Conservation (phyloP, 2,797 vertebrate genomes). For the Periophthalmus magnuspinnatus region DNA sequence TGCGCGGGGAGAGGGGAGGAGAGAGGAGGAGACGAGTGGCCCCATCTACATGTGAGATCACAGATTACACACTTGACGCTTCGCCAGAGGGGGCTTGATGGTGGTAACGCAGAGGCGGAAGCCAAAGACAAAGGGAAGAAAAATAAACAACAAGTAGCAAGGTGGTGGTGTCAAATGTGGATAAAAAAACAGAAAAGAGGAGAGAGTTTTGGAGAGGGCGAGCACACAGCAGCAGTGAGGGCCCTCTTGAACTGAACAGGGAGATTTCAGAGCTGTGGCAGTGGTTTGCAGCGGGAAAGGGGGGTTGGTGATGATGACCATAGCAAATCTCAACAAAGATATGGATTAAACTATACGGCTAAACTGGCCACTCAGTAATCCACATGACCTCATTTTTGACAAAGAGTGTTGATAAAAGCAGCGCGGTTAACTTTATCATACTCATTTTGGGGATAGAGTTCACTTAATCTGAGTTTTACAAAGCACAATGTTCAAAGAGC, state of each 20-base stretch:
- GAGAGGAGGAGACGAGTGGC: slow-evolving; percentile 65
- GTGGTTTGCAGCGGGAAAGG: slow-evolving; percentile 43
- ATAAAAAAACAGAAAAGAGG: slow-evolving; percentile 22
- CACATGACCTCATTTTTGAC: slow-evolving; percentile 56
- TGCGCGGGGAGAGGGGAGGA: neutral
- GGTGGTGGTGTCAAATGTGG: slow-evolving; percentile 21
- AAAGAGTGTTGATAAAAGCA: slow-evolving; percentile 55
- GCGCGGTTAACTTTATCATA: slow-evolving; percentile 41
- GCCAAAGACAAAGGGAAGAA: slow-evolving; percentile 32
- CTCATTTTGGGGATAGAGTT: slow-evolving; percentile 27
- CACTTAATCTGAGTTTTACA: slow-evolving; percentile 26
- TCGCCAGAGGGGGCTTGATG: slow-evolving; percentile 52
- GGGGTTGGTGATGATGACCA: slow-evolving; percentile 54
- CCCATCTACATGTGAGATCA: slow-evolving; percentile 77
- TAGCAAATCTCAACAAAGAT: slow-evolving; percentile 59
- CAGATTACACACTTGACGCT: slow-evolving; percentile 81
- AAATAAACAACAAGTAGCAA: slow-evolving; percentile 49
- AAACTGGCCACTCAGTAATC: slow-evolving; percentile 68
- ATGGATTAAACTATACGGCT: slow-evolving; percentile 59
- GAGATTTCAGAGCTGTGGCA: slow-evolving; percentile 49
- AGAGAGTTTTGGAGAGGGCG: slow-evolving; percentile 24
- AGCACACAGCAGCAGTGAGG: slow-evolving; percentile 15
- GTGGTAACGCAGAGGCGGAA: slow-evolving; percentile 46
- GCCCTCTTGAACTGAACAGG: slow-evolving; percentile 54
- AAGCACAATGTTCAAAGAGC: slow-evolving; percentile 12